A percentile compares a stretch with the other conserved stretches of the same genome.
These are phyloP conservation scores for Netelia fuscicornis DNA, from an alignment of 2,888 invertebrate genomes.

Conservation along the genomic window DNA sequence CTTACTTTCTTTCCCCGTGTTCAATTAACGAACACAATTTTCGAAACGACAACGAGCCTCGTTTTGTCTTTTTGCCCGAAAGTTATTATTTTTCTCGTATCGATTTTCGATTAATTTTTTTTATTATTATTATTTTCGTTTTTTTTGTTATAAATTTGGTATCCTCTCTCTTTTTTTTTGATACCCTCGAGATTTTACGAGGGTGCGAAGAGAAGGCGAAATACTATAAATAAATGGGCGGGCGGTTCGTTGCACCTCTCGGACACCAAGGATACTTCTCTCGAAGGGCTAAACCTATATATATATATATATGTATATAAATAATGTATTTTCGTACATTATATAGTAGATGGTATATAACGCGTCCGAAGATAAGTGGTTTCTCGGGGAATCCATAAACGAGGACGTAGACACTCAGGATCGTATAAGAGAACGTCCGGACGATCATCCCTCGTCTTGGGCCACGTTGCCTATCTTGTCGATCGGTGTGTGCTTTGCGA, in stretches of 20 bases:
- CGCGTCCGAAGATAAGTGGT: slow-evolving; percentile 51
- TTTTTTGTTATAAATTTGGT: background rate
- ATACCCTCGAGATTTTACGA: background rate
- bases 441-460: slow-evolving; percentile 35
- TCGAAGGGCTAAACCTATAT: slow-evolving; percentile 2
- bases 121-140: background rate
- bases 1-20: too few species aligned
- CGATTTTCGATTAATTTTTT: background rate
- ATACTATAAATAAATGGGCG: slow-evolving; percentile 49
- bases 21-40: too few species aligned
- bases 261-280: slow-evolving; percentile 18
- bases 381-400: slow-evolving; percentile 49
- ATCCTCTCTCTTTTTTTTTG: background rate
- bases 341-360: slow-evolving; percentile 26
- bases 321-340: slow-evolving; percentile 2
- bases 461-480: background rate
- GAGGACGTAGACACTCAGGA: slow-evolving; percentile 9
- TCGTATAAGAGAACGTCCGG: slow-evolving; percentile 26
- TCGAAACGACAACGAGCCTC: too few species aligned
- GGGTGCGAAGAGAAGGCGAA: background rate
- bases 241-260: slow-evolving; percentile 56
- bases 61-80: too few species aligned
- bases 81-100: background rate
- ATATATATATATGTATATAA: slow-evolving; percentile 16
- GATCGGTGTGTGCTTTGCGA: background rate